These are phyloP conservation scores for Solea solea DNA, from an alignment of 2,113 vertebrate genomes.

Conservation along the genomic window DNA sequence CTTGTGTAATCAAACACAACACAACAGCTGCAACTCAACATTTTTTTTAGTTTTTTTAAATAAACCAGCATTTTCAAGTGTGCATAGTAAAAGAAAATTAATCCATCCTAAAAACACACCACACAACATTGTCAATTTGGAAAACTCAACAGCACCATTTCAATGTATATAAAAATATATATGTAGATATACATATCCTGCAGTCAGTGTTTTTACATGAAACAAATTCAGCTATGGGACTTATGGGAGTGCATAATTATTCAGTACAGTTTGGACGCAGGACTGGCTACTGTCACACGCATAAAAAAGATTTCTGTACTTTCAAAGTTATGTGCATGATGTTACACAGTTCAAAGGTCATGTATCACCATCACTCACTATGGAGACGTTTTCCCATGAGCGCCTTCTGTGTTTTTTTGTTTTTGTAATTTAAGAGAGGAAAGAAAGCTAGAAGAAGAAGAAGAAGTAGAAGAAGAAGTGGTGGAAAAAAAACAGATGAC, in stretches of 20 bases:
- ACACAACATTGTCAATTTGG: not conserved
- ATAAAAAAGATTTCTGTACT: conserved; percentile 3
- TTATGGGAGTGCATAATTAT: not conserved
- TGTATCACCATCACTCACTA: conserved; percentile 43
- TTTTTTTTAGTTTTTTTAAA: too few relatives aligned
- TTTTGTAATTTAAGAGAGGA: conserved; percentile 38
- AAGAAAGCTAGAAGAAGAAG: conserved; percentile 13
- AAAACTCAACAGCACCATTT: not conserved
- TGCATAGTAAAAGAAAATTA: too few relatives aligned
- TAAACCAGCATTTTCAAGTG: too few relatives aligned
- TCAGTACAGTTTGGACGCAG: not conserved
- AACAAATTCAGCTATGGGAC: not conserved
- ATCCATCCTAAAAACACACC: too few relatives aligned
- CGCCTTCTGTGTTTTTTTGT: conserved; percentile 24
- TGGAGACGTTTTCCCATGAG: conserved; percentile 67
- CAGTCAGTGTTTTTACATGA: not conserved
- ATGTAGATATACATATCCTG: not conserved
- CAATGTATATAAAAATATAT: not conserved
- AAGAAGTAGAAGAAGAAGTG: not conserved
- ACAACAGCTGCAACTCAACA: too few relatives aligned
- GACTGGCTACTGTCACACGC: conserved; percentile 2
- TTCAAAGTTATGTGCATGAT: conserved; percentile 31
- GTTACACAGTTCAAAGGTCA: conserved; percentile 59
- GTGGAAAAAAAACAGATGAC: conserved; percentile 38
- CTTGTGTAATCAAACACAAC: too few relatives aligned